A percentile compares a stretch with the other conserved stretches of the same genome.
phyloP scores from a whole-genome alignment of 2,797 vertebrate species.

The Intellagama lesueurii region DNA sequence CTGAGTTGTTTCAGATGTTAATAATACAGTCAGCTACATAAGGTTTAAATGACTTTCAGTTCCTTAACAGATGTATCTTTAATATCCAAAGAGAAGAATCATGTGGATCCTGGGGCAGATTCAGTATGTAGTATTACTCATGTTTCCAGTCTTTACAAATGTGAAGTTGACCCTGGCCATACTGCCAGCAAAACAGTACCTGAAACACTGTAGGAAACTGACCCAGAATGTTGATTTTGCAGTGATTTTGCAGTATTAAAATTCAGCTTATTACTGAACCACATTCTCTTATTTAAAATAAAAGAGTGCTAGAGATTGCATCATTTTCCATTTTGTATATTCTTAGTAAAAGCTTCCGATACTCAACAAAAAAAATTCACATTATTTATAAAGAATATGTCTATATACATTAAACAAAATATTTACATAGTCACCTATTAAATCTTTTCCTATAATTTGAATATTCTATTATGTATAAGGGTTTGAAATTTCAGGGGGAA shows the following conservation, averaged over 20 bases:
- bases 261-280: not conserved
- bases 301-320: not conserved
- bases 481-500: not conserved
- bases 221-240: not conserved
- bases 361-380: not conserved
- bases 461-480: no score
- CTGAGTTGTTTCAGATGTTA: not conserved
- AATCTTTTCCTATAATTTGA: not conserved
- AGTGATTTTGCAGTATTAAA: not conserved
- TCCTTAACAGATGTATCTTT: not conserved
- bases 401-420: not conserved
- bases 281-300: not conserved
- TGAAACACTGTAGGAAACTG: not conserved
- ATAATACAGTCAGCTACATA: not conserved
- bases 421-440: not conserved
- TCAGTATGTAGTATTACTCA: not conserved
- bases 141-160: not conserved
- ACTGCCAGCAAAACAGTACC: not conserved
- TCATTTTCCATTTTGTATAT: not conserved
- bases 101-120: not conserved
- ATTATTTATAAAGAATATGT: not conserved
- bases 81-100: no score
- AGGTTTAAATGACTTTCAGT: not conserved
- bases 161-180: not conserved
- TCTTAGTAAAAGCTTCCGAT: not conserved